phyloP scores from a whole-genome alignment of 2,113 vertebrate species.

The Albula glossodonta region DNA sequence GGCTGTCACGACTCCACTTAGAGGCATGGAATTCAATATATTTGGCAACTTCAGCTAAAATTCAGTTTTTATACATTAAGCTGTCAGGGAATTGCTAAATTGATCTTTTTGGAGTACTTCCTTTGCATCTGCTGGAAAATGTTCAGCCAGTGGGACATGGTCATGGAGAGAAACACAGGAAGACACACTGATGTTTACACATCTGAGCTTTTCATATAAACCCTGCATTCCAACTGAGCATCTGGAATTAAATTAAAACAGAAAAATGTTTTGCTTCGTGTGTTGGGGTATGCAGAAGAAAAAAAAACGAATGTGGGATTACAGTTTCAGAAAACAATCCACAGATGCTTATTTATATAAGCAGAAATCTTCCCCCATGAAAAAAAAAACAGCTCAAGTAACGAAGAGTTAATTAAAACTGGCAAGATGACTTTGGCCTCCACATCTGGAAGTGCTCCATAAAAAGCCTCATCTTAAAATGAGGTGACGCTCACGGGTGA shows the following conservation, averaged over 20 bases:
- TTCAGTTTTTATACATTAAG: not conserved
- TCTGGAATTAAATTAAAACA: slow-evolving; percentile 8
- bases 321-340: slow-evolving; percentile 11
- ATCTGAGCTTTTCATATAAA: slow-evolving; percentile 6
- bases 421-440: not conserved
- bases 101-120: not conserved
- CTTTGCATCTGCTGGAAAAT: not conserved
- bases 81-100: slow-evolving; percentile 1
- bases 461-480: not conserved
- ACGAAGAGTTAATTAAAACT: slow-evolving; percentile 5
- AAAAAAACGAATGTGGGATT: not conserved
- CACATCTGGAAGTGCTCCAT: slow-evolving; percentile 4
- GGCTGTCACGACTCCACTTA: not conserved
- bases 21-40: not conserved
- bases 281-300: not conserved
- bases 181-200: not conserved
- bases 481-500: slow-evolving; percentile 10
- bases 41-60: not conserved
- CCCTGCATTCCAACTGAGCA: not conserved
- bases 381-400: not conserved
- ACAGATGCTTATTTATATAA: slow-evolving; percentile 3
- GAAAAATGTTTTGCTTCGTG: not conserved
- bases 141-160: not conserved
- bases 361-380: not conserved
- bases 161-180: not conserved